phyloP scores from a whole-genome alignment of 1,140 invertebrate genomes.

The Apis dorsata region DNA sequence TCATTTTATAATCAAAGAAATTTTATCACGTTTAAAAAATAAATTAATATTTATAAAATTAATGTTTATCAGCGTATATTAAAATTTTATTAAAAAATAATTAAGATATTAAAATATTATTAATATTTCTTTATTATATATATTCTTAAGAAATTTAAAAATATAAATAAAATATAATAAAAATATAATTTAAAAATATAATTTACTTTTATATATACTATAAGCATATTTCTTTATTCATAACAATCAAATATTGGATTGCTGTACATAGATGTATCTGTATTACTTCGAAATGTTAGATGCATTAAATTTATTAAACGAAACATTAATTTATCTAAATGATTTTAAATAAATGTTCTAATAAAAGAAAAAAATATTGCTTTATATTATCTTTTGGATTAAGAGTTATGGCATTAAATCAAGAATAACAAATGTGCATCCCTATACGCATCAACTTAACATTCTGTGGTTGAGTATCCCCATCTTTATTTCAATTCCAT shows the following conservation, averaged over 20 bases:
- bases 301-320: background rate
- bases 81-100: background rate
- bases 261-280: background rate
- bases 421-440: slow-evolving; percentile 26
- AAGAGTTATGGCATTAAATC: slow-evolving; percentile 41
- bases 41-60: background rate
- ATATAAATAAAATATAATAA: too few relatives aligned
- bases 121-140: background rate
- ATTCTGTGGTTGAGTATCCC: slow-evolving; percentile 14
- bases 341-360: background rate
- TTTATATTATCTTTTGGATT: slow-evolving; percentile 6
- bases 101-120: background rate
- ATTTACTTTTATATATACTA: background rate
- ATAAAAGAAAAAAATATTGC: background rate
- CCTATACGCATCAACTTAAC: slow-evolving; percentile 6
- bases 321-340: background rate
- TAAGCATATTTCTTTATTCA: too few relatives aligned
- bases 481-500: slow-evolving; percentile 19
- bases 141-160: too few relatives aligned
- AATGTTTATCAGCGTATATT: background rate
- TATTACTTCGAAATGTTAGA: background rate
- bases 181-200: background rate
- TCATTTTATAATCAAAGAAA: too few relatives aligned
- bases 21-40: background rate
- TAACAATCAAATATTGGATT: background rate